A percentile compares a stretch with the other conserved stretches of the same genome.
Evolutionary conservation across 1,140 invertebrate genomes (phyloP).

Genomic region (Armadillidium nasatum): DNA sequence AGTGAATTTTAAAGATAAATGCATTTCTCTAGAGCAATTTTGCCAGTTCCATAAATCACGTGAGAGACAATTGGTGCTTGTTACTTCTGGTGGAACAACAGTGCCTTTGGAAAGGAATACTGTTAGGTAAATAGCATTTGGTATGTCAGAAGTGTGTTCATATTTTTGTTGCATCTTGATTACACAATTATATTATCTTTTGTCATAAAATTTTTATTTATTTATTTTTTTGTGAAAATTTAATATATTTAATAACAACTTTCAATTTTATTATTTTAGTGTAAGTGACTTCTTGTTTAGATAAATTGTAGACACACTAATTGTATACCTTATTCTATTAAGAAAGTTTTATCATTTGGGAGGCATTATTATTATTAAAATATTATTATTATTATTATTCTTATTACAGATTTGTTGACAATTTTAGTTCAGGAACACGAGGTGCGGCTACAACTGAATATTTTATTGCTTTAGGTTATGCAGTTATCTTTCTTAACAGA

Average conservation of each 20-base stretch:
- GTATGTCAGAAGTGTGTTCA: too few relatives aligned
- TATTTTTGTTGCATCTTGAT: too few relatives aligned
- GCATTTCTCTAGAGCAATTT: neutral
- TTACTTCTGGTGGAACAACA: constrained; percentile 82
- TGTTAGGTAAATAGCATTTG: constrained; percentile 71
- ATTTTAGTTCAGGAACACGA: constrained; percentile 93
- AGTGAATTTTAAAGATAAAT: neutral
- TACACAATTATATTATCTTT: too few relatives aligned
- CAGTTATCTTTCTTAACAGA: constrained; percentile 61
- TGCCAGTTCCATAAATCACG: neutral
- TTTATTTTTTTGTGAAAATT: too few relatives aligned
- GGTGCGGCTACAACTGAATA: constrained; percentile 93
- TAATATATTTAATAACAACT: too few relatives aligned
- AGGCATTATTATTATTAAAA: neutral
- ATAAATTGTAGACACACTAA: too few relatives aligned
- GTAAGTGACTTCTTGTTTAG: too few relatives aligned
- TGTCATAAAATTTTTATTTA: too few relatives aligned
- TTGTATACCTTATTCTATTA: too few relatives aligned
- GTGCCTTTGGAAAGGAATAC: constrained; percentile 95
- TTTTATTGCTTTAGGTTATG: constrained; percentile 70
- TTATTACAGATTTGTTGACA: constrained; percentile 68
- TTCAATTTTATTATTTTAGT: too few relatives aligned
- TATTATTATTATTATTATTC: neutral
- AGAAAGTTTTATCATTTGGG: too few relatives aligned
- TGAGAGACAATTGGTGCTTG: constrained; percentile 46